Evolutionary conservation across 2,888 invertebrate species (phyloP).

Genomic region (Drosophila limbata): DNA sequence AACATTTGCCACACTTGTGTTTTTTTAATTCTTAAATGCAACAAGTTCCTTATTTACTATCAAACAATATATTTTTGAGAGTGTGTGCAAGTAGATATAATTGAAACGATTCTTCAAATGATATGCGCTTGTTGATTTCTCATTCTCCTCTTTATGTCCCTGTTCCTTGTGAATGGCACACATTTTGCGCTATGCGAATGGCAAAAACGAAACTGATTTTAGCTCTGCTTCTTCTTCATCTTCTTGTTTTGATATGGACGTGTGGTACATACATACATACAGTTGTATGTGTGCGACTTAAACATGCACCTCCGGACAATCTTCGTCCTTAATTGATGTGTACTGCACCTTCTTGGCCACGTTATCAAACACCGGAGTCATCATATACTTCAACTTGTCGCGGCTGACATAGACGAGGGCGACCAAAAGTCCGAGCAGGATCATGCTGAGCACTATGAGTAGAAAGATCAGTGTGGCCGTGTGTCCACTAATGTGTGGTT

Average conservation of each 20-base stretch:
- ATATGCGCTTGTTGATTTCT: conserved; percentile 39
- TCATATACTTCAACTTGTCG: conserved; percentile 87
- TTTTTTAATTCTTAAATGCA: conserved; percentile 65
- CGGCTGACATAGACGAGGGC: conserved; percentile 88
- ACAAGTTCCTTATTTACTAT: conserved; percentile 72
- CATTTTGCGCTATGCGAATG: conserved; percentile 70
- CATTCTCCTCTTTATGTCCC: neutral
- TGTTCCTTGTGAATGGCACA: conserved; percentile 70
- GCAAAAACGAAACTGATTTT: conserved; percentile 58
- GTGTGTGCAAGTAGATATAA: conserved; percentile 31
- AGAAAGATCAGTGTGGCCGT: conserved; percentile 85
- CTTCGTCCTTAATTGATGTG: conserved; percentile 89
- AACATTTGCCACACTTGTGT: conserved; percentile 47
- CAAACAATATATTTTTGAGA: conserved; percentile 62
- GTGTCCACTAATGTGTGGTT: conserved; percentile 79
- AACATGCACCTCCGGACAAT: conserved; percentile 86
- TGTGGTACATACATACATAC: conserved; percentile 15
- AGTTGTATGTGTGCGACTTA: conserved; percentile 53
- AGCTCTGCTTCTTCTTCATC: conserved; percentile 31
- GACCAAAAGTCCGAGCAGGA: conserved; percentile 87
- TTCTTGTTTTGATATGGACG: conserved; percentile 49
- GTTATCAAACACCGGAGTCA: conserved; percentile 88
- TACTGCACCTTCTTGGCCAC: conserved; percentile 90
- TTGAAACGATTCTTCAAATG: conserved; percentile 44
- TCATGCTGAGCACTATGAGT: conserved; percentile 86